Evolutionary conservation across 2,113 vertebrate species (phyloP).

Genomic region (Balaenoptera acutorostrata): DNA sequence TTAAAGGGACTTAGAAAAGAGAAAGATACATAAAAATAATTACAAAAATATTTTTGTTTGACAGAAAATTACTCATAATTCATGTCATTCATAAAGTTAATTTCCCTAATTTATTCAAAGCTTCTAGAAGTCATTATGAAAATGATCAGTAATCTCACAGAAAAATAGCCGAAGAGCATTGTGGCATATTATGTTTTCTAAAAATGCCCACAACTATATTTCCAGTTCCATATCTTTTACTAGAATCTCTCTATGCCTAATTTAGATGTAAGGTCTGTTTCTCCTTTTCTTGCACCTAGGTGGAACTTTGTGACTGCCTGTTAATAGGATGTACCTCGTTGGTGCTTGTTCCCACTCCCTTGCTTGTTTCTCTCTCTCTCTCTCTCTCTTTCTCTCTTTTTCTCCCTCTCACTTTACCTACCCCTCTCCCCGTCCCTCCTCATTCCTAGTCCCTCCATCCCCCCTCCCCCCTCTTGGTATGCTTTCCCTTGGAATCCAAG

Average conservation of each 20-base stretch:
- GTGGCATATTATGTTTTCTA: not conserved
- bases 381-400: not conserved
- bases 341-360: accelerated
- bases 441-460: accelerated
- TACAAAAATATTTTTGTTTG: not conserved
- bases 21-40: not conserved
- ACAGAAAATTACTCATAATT: not conserved
- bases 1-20: conserved; percentile 12
- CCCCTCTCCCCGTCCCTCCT: too few species aligned
- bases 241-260: not conserved
- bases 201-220: not conserved
- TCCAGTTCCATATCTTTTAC: not conserved
- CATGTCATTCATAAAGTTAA: not conserved
- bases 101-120: not conserved
- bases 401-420: accelerated
- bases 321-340: not conserved
- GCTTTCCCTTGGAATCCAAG: not conserved
- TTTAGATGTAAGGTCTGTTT: not conserved
- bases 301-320: not conserved
- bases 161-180: not conserved
- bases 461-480: not conserved
- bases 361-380: too few species aligned
- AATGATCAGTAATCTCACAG: not conserved
- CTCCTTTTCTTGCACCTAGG: not conserved
- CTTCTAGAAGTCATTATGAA: not conserved